These are phyloP conservation scores for Hybos culiciformis DNA, from an alignment of 2,888 invertebrate species.

Conservation along the genomic window DNA sequence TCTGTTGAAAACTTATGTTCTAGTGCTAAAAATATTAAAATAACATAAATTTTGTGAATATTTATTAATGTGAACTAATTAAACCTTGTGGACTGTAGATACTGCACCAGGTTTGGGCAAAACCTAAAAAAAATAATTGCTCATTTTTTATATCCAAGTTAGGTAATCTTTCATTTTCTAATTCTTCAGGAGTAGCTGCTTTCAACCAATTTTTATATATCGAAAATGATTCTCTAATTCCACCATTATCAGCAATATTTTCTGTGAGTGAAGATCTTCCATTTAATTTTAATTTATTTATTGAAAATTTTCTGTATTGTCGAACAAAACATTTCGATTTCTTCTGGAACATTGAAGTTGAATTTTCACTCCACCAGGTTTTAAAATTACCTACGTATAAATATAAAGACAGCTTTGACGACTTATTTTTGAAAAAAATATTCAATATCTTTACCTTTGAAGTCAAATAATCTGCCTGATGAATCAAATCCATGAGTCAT, in stretches of 20 bases:
- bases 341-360: conserved; percentile 14
- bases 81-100: too few species aligned
- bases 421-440: too few species aligned
- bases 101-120: conserved; percentile 18
- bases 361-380: conserved; percentile 17
- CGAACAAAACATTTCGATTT: conserved; percentile 16
- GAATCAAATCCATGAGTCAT: conserved; percentile 19
- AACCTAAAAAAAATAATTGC: conserved; percentile 18
- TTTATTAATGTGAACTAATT: too few species aligned
- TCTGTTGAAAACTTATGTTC: conserved; percentile 40
- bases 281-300: conserved; percentile 15
- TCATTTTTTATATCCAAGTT: conserved; percentile 13
- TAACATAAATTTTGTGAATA: too few species aligned
- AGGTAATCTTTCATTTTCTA: conserved; percentile 18
- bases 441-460: too few species aligned
- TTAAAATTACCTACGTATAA: conserved; percentile 15
- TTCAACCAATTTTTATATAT: conserved; percentile 30
- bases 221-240: conserved; percentile 15
- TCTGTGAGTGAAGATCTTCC: conserved; percentile 13
- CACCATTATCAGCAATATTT: conserved; percentile 19
- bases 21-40: too few species aligned
- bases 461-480: conserved; percentile 16
- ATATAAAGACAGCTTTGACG: too few species aligned
- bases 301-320: conserved; percentile 17
- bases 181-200: conserved; percentile 41